These are phyloP conservation scores for Datnioides undecimradiatus DNA, from an alignment of 2,113 vertebrate genomes.

Conservation along the genomic window DNA sequence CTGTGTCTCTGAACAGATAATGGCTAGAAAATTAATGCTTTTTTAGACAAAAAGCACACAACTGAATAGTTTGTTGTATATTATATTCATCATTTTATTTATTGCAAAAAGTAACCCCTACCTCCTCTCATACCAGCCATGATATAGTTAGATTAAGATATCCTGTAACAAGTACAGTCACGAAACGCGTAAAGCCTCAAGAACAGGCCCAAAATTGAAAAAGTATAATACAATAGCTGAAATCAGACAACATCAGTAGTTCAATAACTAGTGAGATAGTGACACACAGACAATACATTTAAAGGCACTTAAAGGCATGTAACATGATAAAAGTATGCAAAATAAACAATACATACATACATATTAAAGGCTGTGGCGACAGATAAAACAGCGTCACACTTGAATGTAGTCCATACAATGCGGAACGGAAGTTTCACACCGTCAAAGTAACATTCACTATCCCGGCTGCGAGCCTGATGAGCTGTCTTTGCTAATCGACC, in stretches of 20 bases:
- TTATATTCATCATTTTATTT: conserved; percentile 33
- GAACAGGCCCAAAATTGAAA: conserved; percentile 29
- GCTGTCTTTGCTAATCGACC: conserved; percentile 34
- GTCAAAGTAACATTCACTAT: conserved; percentile 39
- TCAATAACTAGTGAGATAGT: conserved; percentile 49
- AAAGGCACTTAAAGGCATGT: conserved; percentile 20
- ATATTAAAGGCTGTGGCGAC: not conserved
- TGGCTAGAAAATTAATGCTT: not conserved
- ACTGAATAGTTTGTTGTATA: not conserved
- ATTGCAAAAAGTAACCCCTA: conserved; percentile 41
- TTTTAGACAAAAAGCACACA: not conserved
- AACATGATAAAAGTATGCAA: conserved; percentile 30
- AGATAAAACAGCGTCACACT: not conserved
- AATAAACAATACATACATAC: conserved; percentile 21
- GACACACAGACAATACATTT: conserved; percentile 5
- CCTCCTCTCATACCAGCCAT: not conserved
- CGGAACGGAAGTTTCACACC: not conserved
- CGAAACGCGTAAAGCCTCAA: conserved; percentile 29
- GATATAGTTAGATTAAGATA: conserved; percentile 43
- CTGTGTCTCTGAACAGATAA: not conserved
- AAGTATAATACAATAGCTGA: conserved; percentile 46
- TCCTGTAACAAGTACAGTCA: conserved; percentile 20
- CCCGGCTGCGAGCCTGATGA: conserved; percentile 21
- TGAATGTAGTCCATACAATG: not conserved
- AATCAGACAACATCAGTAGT: conserved; percentile 69